These are phyloP conservation scores for Cephonodes hylas DNA, from an alignment of 2,888 invertebrate species.

Conservation along the genomic window DNA sequence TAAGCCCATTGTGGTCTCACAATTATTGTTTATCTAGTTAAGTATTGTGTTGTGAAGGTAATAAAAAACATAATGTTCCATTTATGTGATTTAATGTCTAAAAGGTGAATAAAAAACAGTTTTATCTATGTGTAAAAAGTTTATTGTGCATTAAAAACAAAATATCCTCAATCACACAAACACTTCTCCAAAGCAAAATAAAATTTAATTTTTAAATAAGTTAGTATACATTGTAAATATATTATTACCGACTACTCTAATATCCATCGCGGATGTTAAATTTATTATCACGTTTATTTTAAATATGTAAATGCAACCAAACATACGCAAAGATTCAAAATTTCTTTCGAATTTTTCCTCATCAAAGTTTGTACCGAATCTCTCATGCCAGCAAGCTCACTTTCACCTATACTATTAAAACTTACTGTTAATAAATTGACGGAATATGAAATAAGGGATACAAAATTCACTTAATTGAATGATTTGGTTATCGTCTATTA, in stretches of 20 bases:
- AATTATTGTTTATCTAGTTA: too few species aligned
- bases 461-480: conserved; percentile 1
- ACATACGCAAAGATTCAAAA: conserved; percentile 43
- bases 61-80: not conserved
- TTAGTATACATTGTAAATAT: conserved; percentile 40
- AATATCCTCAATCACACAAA: conserved; percentile 44
- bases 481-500: not conserved
- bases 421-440: conserved; percentile 15
- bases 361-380: conserved; percentile 54
- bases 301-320: conserved; percentile 55
- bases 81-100: not conserved
- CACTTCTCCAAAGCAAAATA: conserved; percentile 41
- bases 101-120: not conserved
- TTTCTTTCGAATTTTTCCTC: conserved; percentile 47
- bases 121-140: conserved; percentile 45
- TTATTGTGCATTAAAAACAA: conserved; percentile 65
- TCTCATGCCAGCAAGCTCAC: conserved; percentile 40
- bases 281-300: conserved; percentile 56
- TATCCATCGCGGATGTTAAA: conserved; percentile 15
- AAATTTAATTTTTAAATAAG: conserved; percentile 44
- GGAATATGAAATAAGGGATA: not conserved
- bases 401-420: conserved; percentile 17
- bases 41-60: not conserved
- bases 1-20: too few species aligned
- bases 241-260: conserved; percentile 19